Conservation (phyloP, 2,888 invertebrate species). For the Microdon myrmicae region DNA sequence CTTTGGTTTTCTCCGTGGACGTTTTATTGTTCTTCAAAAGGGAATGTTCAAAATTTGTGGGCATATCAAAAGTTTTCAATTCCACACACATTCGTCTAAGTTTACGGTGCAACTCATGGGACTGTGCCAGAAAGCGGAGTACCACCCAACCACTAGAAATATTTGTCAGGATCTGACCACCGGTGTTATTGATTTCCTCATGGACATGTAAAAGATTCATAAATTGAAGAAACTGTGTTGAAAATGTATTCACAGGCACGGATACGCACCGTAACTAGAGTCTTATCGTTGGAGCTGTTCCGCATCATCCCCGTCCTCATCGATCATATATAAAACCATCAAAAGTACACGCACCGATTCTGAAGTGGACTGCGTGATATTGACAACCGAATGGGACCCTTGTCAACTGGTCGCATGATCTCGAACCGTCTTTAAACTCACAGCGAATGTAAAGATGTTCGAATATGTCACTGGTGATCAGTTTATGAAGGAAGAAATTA, state of each 20-base stretch:
- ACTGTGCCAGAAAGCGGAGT: slow-evolving; percentile 72
- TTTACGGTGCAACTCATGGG: slow-evolving; percentile 82
- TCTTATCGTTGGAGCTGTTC: too few species aligned
- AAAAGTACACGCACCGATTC: too few species aligned
- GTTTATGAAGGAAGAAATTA: too few species aligned
- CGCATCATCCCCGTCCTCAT: too few species aligned
- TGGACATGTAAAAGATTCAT: slow-evolving; percentile 84
- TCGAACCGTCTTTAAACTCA: too few species aligned
- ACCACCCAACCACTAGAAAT: slow-evolving; percentile 78
- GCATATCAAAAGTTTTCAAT: slow-evolving; percentile 83
- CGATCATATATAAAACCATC: too few species aligned
- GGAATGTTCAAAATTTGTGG: slow-evolving; percentile 83
- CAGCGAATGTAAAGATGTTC: too few species aligned
- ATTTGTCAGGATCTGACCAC: slow-evolving; percentile 65
- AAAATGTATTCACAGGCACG: slow-evolving; percentile 75
- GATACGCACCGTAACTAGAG: too few species aligned
- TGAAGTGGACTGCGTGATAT: too few species aligned
- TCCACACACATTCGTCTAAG: slow-evolving; percentile 83
- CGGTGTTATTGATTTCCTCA: slow-evolving; percentile 66
- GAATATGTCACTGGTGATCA: too few species aligned
- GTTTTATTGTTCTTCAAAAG: slow-evolving; percentile 85
- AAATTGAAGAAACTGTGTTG: slow-evolving; percentile 73
- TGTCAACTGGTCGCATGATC: too few species aligned
- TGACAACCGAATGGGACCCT: too few species aligned
- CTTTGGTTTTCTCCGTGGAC: slow-evolving; percentile 83